Evolutionary conservation across 1,140 invertebrate genomes (phyloP).

Genomic region (Heliothis virescens): DNA sequence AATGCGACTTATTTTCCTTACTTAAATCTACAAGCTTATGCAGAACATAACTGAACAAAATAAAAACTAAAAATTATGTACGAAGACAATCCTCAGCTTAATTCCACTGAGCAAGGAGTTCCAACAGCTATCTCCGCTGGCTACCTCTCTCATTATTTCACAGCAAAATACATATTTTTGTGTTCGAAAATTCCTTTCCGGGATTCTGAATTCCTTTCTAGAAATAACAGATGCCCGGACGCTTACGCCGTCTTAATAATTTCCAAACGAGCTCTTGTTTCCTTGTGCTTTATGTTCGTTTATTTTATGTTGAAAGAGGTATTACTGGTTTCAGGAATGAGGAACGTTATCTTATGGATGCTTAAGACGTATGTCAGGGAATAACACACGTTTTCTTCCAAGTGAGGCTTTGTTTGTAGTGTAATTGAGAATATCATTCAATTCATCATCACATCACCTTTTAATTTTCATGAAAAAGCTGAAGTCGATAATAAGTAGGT

Average conservation of each 20-base stretch:
- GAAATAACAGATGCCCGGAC: conserved; percentile 23
- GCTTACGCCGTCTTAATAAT: conserved; percentile 45
- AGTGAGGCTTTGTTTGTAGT: too few species aligned
- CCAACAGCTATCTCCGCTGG: conserved; percentile 34
- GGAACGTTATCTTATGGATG: conserved; percentile 17
- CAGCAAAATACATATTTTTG: conserved; percentile 44
- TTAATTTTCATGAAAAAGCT: too few species aligned
- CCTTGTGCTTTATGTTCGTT: conserved; percentile 35
- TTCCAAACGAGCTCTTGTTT: conserved; percentile 35
- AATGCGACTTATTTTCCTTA: conserved; percentile 5
- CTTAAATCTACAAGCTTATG: conserved; percentile 23
- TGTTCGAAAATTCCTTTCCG: conserved; percentile 26
- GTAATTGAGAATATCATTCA: too few species aligned
- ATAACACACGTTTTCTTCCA: too few species aligned
- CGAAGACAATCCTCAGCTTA: conserved; percentile 43
- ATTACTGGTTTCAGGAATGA: conserved; percentile 18
- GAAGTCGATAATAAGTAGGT: too few species aligned
- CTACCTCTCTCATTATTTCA: conserved; percentile 35
- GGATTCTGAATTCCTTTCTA: conserved; percentile 37
- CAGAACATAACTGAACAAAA: conserved; percentile 9
- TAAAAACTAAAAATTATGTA: conserved; percentile 37
- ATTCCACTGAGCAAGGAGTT: conserved; percentile 14
- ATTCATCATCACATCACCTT: too few species aligned
- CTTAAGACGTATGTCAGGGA: too few species aligned
- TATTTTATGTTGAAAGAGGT: conserved; percentile 29